These are phyloP conservation scores for Spatulosminthurus flaviceps DNA, from an alignment of 2,888 invertebrate genomes.

Conservation along the genomic window DNA sequence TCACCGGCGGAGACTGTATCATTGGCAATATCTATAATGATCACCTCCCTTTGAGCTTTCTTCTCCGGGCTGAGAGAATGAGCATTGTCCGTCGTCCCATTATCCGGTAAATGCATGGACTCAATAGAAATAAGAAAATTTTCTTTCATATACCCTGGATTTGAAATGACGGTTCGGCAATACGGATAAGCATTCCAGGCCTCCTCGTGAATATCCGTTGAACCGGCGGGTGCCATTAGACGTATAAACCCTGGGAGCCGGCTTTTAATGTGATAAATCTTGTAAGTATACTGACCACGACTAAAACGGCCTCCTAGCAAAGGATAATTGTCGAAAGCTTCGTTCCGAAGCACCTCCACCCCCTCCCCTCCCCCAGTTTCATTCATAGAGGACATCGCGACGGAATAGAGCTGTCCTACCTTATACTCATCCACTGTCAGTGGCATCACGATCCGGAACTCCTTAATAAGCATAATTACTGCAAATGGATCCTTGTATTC, in stretches of 20 bases:
- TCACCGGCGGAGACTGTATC: conserved; percentile 68
- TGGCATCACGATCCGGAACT: conserved; percentile 49
- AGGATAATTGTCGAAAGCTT: conserved; percentile 35
- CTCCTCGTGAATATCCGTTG: conserved; percentile 70
- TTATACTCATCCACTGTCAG: conserved; percentile 68
- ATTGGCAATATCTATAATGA: conserved; percentile 71
- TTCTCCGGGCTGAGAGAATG: conserved; percentile 69
- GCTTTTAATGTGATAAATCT: conserved; percentile 35
- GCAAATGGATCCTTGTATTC: no score
- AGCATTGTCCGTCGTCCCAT: conserved; percentile 67
- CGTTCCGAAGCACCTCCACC: conserved; percentile 36
- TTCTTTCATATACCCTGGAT: conserved; percentile 70
- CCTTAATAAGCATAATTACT: conserved; percentile 44
- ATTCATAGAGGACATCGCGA: conserved; percentile 71
- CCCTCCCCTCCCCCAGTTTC: conserved; percentile 67
- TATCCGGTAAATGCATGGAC: conserved; percentile 63
- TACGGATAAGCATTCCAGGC: conserved; percentile 73
- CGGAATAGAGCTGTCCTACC: conserved; percentile 71
- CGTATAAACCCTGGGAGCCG: conserved; percentile 70
- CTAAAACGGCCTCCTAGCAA: conserved; percentile 22
- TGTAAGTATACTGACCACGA: conserved; percentile 40
- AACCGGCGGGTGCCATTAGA: conserved; percentile 67
- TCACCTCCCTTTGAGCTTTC: conserved; percentile 69
- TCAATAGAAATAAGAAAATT: conserved; percentile 70
- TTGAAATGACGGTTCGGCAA: conserved; percentile 67